Conservation (phyloP, 2,888 invertebrate species). For the Rhagonycha fulva region DNA sequence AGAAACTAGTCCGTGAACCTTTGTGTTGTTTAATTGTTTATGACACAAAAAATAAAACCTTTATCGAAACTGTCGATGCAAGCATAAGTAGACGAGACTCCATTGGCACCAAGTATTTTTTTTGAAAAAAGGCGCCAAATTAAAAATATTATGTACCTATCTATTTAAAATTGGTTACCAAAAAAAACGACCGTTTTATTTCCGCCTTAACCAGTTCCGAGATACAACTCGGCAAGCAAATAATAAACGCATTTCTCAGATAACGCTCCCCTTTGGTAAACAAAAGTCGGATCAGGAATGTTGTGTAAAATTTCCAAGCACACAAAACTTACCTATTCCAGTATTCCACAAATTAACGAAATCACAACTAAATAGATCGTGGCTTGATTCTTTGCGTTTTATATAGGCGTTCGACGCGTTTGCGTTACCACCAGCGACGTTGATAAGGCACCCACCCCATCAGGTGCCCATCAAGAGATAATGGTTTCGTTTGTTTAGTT, state of each 20-base stretch:
- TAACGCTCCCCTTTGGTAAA: constrained; percentile 41
- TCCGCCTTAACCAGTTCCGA: neutral
- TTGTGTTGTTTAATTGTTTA: neutral
- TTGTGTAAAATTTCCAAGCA: neutral
- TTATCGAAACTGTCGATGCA: neutral
- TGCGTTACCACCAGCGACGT: constrained; percentile 10
- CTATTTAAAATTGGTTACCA: neutral
- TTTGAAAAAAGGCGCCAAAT: neutral
- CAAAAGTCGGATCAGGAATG: neutral
- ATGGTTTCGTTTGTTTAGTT: neutral
- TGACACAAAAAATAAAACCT: neutral
- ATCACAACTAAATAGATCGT: neutral
- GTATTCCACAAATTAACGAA: neutral
- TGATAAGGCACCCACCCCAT: constrained; percentile 9
- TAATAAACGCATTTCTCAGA: constrained; percentile 40
- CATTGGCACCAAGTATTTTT: neutral
- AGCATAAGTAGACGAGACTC: neutral
- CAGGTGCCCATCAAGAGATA: neutral
- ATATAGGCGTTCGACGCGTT: neutral
- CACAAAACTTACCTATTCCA: neutral
- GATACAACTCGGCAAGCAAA: constrained; percentile 10
- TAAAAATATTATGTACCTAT: neutral
- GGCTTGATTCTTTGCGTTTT: neutral
- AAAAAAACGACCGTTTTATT: neutral
- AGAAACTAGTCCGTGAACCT: neutral